phyloP scores from a whole-genome alignment of 2,113 vertebrate genomes.

The Pongo abelii region DNA sequence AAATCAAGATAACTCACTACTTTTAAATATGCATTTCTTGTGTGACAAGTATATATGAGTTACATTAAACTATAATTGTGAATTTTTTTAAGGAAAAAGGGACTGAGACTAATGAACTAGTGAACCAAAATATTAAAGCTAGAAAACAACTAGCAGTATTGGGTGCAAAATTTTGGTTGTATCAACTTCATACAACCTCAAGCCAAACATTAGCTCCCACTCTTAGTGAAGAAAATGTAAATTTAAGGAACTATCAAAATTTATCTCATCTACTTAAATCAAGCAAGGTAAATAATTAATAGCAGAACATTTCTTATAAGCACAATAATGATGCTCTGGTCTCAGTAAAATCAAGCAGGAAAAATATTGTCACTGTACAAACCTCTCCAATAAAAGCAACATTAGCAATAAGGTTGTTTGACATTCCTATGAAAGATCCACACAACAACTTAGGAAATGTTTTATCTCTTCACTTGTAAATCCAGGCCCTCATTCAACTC shows the following conservation, averaged over 20 bases:
- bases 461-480: not conserved
- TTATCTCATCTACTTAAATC: not conserved
- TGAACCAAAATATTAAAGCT: not conserved
- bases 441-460: not conserved
- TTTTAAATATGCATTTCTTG: not conserved
- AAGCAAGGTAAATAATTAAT: not conserved
- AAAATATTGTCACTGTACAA: not conserved
- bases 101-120: not conserved
- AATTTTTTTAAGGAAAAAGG: not conserved
- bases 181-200: not conserved
- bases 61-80: not conserved
- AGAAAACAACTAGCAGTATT: not conserved
- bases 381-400: constrained; percentile 20
- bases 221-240: not conserved
- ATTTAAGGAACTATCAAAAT: not conserved
- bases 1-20: constrained; percentile 24
- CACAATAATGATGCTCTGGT: not conserved
- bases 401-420: not conserved
- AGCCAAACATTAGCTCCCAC: not conserved
- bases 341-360: not conserved
- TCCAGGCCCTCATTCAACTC: not conserved
- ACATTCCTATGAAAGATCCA: not conserved
- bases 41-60: not conserved
- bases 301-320: not conserved
- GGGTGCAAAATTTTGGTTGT: not conserved